These are phyloP conservation scores for Odiellus spinosus DNA, from an alignment of 2,888 invertebrate genomes.

Conservation along the genomic window DNA sequence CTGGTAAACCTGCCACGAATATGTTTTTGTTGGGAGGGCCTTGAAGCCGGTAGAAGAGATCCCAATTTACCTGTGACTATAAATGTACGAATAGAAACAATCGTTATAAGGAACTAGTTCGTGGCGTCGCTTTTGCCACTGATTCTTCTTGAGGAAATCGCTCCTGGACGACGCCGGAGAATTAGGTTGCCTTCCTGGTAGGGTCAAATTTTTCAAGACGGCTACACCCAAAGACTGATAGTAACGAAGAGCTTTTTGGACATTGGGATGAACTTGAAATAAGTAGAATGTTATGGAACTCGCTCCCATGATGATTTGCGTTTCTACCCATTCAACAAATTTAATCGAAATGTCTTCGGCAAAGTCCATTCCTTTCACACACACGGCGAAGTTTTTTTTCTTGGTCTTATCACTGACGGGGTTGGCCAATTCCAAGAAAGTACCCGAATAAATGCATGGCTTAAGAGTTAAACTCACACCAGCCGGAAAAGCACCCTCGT, in stretches of 20 bases:
- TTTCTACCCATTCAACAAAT: slow-evolving; percentile 83
- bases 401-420: not conserved
- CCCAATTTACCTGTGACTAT: slow-evolving; percentile 48
- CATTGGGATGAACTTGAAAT: slow-evolving; percentile 63
- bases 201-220: slow-evolving; percentile 58
- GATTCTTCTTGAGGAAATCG: slow-evolving; percentile 67
- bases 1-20: too few species aligned
- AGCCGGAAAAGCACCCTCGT: slow-evolving; percentile 23
- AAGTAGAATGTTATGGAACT: slow-evolving; percentile 80
- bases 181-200: slow-evolving; percentile 81
- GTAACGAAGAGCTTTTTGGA: slow-evolving; percentile 46
- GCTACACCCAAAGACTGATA: slow-evolving; percentile 47
- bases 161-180: slow-evolving; percentile 38
- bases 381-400: slow-evolving; percentile 42
- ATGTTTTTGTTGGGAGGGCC: too few species aligned
- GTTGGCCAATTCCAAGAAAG: slow-evolving; percentile 18
- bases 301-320: slow-evolving; percentile 66
- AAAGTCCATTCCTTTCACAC: slow-evolving; percentile 55
- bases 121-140: slow-evolving; percentile 83
- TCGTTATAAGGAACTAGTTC: slow-evolving; percentile 93
- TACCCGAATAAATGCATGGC: slow-evolving; percentile 36
- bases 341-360: slow-evolving; percentile 61
- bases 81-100: slow-evolving; percentile 81
- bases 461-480: slow-evolving; percentile 37
- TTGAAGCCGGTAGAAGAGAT: too few species aligned